Percentiles rank a stretch among this genome's conserved stretches.
phyloP scores from a whole-genome alignment of 1,140 invertebrate genomes.

The Charaxes varanes region DNA sequence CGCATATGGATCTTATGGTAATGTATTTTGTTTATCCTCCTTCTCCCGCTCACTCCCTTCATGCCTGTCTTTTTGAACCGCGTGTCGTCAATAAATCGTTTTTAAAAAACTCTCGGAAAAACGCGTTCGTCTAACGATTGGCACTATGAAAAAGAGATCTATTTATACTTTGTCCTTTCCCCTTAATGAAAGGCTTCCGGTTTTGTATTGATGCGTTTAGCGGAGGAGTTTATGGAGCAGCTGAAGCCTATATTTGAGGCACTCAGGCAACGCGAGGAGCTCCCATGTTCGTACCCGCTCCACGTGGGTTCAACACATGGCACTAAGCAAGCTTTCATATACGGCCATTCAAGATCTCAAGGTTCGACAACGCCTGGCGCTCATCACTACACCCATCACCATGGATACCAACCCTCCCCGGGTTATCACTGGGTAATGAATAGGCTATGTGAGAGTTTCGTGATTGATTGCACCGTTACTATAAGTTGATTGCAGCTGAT shows the following conservation, averaged over 20 bases:
- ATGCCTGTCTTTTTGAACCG: conserved; percentile 45
- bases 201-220: conserved; percentile 78
- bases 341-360: conserved; percentile 70
- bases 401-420: conserved; percentile 65
- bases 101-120: conserved; percentile 52
- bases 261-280: conserved; percentile 89
- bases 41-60: conserved; percentile 58
- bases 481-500: conserved; percentile 38
- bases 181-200: conserved; percentile 60
- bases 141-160: conserved; percentile 57
- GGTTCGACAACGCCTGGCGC: conserved; percentile 62
- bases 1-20: conserved; percentile 64
- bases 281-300: conserved; percentile 90
- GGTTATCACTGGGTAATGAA: conserved; percentile 71
- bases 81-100: conserved; percentile 53
- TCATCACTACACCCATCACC: conserved; percentile 66
- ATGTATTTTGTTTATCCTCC: conserved; percentile 62
- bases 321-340: conserved; percentile 74
- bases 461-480: conserved; percentile 44
- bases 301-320: conserved; percentile 81
- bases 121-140: conserved; percentile 58
- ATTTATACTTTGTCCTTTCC: conserved; percentile 35
- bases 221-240: conserved; percentile 93
- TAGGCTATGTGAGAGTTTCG: conserved; percentile 55
- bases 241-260: conserved; percentile 95